phyloP scores from a whole-genome alignment of 2,888 invertebrate species.

The Anagyrus pseudococci region DNA sequence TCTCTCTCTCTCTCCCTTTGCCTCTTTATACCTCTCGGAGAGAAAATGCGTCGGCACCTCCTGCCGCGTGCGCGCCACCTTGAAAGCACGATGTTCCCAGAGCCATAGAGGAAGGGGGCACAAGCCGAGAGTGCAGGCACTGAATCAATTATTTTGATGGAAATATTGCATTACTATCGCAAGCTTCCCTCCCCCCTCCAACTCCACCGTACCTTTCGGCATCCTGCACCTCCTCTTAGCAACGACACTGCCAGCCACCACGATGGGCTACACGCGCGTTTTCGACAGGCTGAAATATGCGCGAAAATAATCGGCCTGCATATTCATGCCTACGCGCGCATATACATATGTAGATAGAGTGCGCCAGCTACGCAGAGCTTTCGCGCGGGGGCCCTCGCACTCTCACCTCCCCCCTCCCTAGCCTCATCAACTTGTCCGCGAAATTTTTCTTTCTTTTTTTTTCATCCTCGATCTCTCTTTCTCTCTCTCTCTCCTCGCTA shows the following conservation, averaged over 20 bases:
- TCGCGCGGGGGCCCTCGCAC: too few relatives aligned
- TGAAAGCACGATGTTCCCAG: neutral
- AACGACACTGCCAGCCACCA: too few relatives aligned
- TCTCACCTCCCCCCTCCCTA: too few relatives aligned
- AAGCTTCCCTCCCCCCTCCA: neutral
- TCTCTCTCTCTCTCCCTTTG: too few relatives aligned
- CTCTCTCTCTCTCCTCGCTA: neutral
- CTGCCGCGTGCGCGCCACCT: neutral
- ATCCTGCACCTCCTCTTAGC: too few relatives aligned
- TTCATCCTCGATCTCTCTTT: neutral
- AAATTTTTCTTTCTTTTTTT: constrained; percentile 7
- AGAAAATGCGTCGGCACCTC: neutral
- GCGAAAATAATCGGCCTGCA: constrained; percentile 25
- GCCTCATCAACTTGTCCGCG: neutral
- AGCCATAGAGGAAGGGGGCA: neutral
- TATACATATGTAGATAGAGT: neutral
- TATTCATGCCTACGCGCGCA: constrained; percentile 20
- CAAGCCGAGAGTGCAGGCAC: constrained; percentile 38
- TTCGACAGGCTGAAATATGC: constrained; percentile 19
- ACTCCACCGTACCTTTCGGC: too few relatives aligned
- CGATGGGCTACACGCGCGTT: too few relatives aligned
- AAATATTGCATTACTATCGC: constrained; percentile 45
- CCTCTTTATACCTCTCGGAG: neutral
- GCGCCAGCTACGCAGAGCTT: too few relatives aligned
- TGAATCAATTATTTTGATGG: constrained; percentile 50